A percentile compares a stretch with the other conserved stretches of the same genome.
Evolutionary conservation across 2,888 invertebrate species (phyloP).

Genomic region (Tinea pellionella): DNA sequence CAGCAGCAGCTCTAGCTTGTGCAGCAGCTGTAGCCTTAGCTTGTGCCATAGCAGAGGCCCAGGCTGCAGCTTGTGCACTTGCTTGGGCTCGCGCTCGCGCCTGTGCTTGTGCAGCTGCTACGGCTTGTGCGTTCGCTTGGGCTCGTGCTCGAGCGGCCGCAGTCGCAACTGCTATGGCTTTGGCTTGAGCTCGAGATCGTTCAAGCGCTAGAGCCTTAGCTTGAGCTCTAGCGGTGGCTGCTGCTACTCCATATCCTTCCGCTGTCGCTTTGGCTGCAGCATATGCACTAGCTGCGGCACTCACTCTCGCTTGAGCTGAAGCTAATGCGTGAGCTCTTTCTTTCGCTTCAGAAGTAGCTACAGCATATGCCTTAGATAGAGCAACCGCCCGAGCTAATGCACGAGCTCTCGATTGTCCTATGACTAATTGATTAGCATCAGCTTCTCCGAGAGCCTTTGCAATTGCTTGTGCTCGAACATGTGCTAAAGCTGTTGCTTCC

Average conservation of each 20-base stretch:
- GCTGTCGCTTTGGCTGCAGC: neutral
- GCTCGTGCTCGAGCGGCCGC: neutral
- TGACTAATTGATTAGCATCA: too few relatives aligned
- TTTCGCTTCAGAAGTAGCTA: too few relatives aligned
- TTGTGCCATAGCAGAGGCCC: neutral
- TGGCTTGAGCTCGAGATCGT: neutral
- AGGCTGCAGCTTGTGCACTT: neutral
- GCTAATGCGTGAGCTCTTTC: too few relatives aligned
- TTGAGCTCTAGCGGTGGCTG: neutral
- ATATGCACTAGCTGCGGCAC: too few relatives aligned
- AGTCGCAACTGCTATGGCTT: neutral
- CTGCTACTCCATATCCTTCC: neutral
- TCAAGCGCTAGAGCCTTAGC: neutral
- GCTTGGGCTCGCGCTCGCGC: neutral
- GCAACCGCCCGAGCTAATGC: too few relatives aligned
- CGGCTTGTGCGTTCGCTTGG: neutral
- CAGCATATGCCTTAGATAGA: too few relatives aligned
- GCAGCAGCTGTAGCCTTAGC: neutral
- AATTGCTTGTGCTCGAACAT: too few relatives aligned
- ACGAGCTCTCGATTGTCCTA: too few relatives aligned
- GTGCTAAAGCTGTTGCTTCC: too few relatives aligned
- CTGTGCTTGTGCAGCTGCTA: neutral
- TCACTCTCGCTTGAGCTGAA: too few relatives aligned
- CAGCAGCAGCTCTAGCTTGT: neutral
- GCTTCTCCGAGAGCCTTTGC: too few relatives aligned